These are phyloP conservation scores for Drosophila gunungcola DNA, from an alignment of 1,140 invertebrate species.

Conservation along the genomic window DNA sequence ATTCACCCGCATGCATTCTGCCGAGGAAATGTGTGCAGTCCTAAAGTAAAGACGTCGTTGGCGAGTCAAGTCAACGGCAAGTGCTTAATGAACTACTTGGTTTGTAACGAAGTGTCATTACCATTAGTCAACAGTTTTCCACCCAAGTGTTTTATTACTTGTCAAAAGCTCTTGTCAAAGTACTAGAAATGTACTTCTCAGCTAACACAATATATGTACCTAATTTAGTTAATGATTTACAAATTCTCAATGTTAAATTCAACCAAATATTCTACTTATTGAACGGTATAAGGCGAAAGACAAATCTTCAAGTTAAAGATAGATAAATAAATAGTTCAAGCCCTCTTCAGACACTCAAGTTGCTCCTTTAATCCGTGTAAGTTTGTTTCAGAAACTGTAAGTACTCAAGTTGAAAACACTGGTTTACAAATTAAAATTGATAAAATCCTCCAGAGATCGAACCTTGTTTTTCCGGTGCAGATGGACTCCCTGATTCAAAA, in stretches of 20 bases:
- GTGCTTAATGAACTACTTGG: constrained; percentile 59
- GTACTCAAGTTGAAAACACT: too few relatives aligned
- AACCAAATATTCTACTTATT: not conserved
- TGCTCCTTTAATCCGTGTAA: too few relatives aligned
- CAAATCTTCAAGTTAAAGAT: too few relatives aligned
- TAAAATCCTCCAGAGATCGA: too few relatives aligned
- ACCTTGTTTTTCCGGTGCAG: too few relatives aligned
- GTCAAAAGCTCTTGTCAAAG: not conserved
- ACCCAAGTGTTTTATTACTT: constrained; percentile 37
- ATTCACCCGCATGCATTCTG: not conserved
- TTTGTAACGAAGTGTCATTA: constrained; percentile 69
- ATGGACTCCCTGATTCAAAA: too few relatives aligned
- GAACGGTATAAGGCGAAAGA: too few relatives aligned
- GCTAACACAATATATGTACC: not conserved
- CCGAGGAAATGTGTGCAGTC: constrained; percentile 1
- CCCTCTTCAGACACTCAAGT: too few relatives aligned
- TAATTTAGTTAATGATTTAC: not conserved
- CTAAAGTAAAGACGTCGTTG: not conserved
- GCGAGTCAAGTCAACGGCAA: constrained; percentile 11
- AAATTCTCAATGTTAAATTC: not conserved
- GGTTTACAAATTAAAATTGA: too few relatives aligned
- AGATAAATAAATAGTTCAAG: too few relatives aligned
- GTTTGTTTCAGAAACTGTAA: too few relatives aligned
- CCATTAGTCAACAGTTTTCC: constrained; percentile 44
- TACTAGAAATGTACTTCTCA: too few relatives aligned